Evolutionary conservation across 1,140 invertebrate species (phyloP), one percentile per base, ranked within the genome.

Genomic region (Agrypnia vestita): DNA sequence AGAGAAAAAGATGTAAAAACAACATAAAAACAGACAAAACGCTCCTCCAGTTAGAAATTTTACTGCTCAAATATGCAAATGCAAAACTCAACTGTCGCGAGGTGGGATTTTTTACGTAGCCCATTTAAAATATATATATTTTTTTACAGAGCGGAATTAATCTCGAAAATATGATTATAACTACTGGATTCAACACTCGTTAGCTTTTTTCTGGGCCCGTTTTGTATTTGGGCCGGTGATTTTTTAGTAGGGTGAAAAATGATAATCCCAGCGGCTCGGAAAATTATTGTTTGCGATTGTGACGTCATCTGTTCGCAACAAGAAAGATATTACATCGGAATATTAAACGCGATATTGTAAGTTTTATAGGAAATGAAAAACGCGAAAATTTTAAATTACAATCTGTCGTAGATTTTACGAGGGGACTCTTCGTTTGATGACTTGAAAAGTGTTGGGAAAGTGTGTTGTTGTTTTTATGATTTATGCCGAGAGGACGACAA

Each of bases 21-120:
- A 77, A 77, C 75, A 72, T 61, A 79, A 78, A 79, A 79, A 72
- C 77, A 77, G 75, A 67, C 75, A 67, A 77, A 77, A 77, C 11
- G 44, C 53, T 56, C 13, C 25, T 35, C 25, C 25, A 35, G 25
- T 35, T 35, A n/a, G n/a, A 46, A 49, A 12, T 44, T 46, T 43
- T 51, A 77, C 64, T 51, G 59, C 75, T 49, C 35, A 53, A 77
- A 77, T 77, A 77, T 77, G 75, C 49, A 67, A 77, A 77, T 77
- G 61, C 35, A 44, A 3, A 35, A 17, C 35, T 75, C 73, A 61
- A 59, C 56, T 44, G 73, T 59, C 73, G 25, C n/a, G 21, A 75
- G 53, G 53, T 75, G 73, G 25, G 69, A 59, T 61, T 75, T 75
- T 75, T 56, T 73, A 43, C 53, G 13, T 53, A 35, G 3, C n/a